Evolutionary conservation across 2,888 invertebrate species (phyloP).

Genomic region (Cordilura impudica): DNA sequence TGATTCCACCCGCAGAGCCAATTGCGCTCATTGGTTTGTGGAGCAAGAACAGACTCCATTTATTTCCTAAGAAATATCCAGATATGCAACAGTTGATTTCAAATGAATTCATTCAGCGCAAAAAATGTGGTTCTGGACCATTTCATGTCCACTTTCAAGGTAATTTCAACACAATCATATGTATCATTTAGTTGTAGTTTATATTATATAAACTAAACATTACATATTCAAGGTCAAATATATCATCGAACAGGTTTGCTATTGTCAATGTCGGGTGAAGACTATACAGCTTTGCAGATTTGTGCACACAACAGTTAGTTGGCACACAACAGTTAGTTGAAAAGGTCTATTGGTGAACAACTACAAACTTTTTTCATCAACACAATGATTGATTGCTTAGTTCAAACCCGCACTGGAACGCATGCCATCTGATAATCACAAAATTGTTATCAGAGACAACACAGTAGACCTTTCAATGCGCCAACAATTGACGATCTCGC

Average conservation of each 20-base stretch:
- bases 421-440: slow-evolving; percentile 30
- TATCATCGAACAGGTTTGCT: not conserved
- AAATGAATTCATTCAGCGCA: slow-evolving; percentile 30
- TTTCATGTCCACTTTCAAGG: no score
- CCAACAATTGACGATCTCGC: slow-evolving; percentile 40
- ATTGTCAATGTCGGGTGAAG: slow-evolving; percentile 20
- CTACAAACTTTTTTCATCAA: slow-evolving; percentile 33
- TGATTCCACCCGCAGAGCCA: slow-evolving; percentile 30
- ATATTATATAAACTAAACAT: no score
- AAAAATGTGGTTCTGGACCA: no score
- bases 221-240: no score
- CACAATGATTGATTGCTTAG: slow-evolving; percentile 32
- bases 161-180: not conserved
- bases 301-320: no score
- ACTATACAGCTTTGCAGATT: slow-evolving; percentile 48
- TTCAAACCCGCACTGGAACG: slow-evolving; percentile 28
- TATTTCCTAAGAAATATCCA: slow-evolving; percentile 15
- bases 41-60: not conserved
- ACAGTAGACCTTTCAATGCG: slow-evolving; percentile 40
- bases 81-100: not conserved
- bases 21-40: slow-evolving; percentile 15
- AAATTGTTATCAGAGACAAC: slow-evolving; percentile 27
- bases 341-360: slow-evolving; percentile 15
- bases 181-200: not conserved
- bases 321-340: not conserved